phyloP scores from a whole-genome alignment of 2,888 invertebrate species.

The Drosophila meridiana region DNA sequence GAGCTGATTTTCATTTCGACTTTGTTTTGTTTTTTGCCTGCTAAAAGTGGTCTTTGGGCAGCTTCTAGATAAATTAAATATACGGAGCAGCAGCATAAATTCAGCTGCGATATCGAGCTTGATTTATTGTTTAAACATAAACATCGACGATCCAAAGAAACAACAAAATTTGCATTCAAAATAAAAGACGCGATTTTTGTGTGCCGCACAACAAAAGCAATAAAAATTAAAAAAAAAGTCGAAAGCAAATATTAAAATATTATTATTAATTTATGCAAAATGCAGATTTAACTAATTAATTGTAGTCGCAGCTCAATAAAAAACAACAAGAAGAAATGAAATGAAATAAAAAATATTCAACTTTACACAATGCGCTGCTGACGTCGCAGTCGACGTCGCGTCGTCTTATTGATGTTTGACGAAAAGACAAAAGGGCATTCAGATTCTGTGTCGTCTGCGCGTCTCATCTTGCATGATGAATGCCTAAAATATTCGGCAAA shows the following conservation, averaged over 20 bases:
- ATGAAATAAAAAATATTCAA: slow-evolving; percentile 15
- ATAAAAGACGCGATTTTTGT: slow-evolving; percentile 53
- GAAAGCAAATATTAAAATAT: slow-evolving; percentile 62
- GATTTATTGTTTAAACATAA: slow-evolving; percentile 63
- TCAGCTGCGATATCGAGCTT: slow-evolving; percentile 44
- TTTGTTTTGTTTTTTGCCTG: slow-evolving; percentile 35
- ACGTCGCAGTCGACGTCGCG: slow-evolving; percentile 21
- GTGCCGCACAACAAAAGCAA: slow-evolving; percentile 32
- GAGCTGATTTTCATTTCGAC: slow-evolving; percentile 28
- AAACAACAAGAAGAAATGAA: slow-evolving; percentile 20
- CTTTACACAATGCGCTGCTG: slow-evolving; percentile 63
- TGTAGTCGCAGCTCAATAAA: slow-evolving; percentile 76
- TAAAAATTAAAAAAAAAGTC: slow-evolving; percentile 14
- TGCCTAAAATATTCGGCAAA: slow-evolving; percentile 61
- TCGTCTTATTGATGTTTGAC: slow-evolving; percentile 68
- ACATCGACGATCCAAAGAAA: slow-evolving; percentile 26
- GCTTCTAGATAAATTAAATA: slow-evolving; percentile 53
- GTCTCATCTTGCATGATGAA: slow-evolving; percentile 60
- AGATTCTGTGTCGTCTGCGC: slow-evolving; percentile 23
- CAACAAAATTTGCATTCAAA: slow-evolving; percentile 51
- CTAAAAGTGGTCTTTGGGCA: slow-evolving; percentile 48
- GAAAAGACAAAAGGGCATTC: slow-evolving; percentile 66
- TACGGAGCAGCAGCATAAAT: slow-evolving; percentile 46
- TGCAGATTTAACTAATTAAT: slow-evolving; percentile 76
- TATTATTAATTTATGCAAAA: slow-evolving; percentile 77